Base-by-base conservation (phyloP, 1,140 invertebrate species). In the Bombus consobrinus region DNA sequence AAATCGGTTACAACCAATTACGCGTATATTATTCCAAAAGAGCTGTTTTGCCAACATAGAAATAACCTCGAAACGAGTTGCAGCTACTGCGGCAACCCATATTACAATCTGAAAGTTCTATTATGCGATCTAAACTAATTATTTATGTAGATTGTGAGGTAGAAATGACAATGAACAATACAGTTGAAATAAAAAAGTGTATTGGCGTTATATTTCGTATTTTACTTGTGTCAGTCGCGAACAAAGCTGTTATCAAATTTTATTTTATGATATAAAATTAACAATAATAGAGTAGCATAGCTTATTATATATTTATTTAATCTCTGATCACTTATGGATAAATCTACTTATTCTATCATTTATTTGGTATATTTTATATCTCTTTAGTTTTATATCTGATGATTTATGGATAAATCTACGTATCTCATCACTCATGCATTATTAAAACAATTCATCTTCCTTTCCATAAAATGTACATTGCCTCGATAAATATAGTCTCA, bases 1-100 rank as follows among this genome's bases (percentile, higher is more conserved):
- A 82, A 88, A 87, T 57, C 39, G 53, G 53, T 81, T 81, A 80
- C 53, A 80, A 79, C 53, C 37, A 81, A 75, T 86, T 82, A 75
- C 53, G 64, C 59, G 22, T 86, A 81, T 81, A 81, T 87, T 86
- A 73, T 71, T 77, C 41, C 22, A 22, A 69, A 57, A 53, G 9
- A n/a, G 62, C n/a, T 34, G 32, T 39, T 53, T 69, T 53, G n/a
- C 41, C 13, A 39, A 57, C 39, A 57, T 32, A 57, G 71, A 25
- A 43, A 43, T 87, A 72, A 77, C 34, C 28, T 53, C 43, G 75
- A 47, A 47, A 22, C 47, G 47, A 73, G 75, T 82, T 87, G 69
- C 32, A 73, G 37, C 22, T n/a, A 28, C 25, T 59, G 25, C n/a
- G 39, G 69, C 25, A 34, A 86, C 8, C 41, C 18, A 28, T 13